phyloP scores from a whole-genome alignment of 1,140 invertebrate genomes.

The Lycorma delicatula region DNA sequence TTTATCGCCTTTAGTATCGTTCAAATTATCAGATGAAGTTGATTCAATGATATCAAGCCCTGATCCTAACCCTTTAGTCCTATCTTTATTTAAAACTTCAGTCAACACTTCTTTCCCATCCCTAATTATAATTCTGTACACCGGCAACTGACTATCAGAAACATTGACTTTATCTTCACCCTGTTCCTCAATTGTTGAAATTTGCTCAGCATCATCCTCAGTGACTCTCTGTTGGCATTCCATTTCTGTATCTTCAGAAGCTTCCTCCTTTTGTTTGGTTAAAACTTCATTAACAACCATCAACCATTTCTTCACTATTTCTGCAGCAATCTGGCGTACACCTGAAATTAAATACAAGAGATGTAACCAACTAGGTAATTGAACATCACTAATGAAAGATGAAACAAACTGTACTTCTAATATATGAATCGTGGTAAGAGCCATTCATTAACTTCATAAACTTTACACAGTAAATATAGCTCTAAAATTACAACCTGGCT shows the following conservation, averaged over 20 bases:
- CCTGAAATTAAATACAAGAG: constrained; percentile 44
- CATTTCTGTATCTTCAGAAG: background rate
- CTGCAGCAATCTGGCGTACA: constrained; percentile 60
- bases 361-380: background rate
- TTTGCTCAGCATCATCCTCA: constrained; percentile 18
- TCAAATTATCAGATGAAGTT: background rate
- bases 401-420: too few relatives aligned
- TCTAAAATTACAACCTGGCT: too few relatives aligned
- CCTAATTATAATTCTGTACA: constrained; percentile 59
- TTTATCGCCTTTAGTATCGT: constrained; percentile 28
- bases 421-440: too few relatives aligned
- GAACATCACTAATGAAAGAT: constrained; percentile 7
- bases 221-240: background rate
- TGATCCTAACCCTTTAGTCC: constrained; percentile 2
- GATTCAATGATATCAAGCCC: background rate
- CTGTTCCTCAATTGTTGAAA: background rate
- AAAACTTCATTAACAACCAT: constrained; percentile 68
- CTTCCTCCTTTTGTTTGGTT: background rate
- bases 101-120: constrained; percentile 64
- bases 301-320: constrained; percentile 85
- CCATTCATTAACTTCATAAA: too few relatives aligned
- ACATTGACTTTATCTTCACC: too few relatives aligned
- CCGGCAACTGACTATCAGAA: constrained; percentile 31
- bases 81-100: constrained; percentile 43
- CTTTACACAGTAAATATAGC: too few relatives aligned